Conservation (phyloP, 2,113 vertebrate genomes). For the Colinus virginianus region DNA sequence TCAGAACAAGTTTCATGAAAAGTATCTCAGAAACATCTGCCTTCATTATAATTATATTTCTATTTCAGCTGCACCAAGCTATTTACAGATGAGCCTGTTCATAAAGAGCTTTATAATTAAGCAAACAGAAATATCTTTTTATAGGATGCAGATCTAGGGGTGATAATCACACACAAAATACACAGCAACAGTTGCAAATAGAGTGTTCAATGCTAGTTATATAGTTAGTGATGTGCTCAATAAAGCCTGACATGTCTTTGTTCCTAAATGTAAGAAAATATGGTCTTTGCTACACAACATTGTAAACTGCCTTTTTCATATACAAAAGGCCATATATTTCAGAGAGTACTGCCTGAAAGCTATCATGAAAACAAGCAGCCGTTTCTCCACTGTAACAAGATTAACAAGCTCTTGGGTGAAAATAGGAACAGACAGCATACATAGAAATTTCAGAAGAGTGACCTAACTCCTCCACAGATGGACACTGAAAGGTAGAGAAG, state of each 20-base stretch:
- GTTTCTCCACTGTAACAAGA: neutral
- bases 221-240: constrained; percentile 83
- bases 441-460: neutral
- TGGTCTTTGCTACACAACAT: constrained; percentile 74
- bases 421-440: neutral
- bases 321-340: constrained; percentile 72
- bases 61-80: constrained; percentile 88
- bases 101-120: constrained; percentile 90
- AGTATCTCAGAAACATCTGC: constrained; percentile 87
- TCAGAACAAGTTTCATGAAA: constrained; percentile 80
- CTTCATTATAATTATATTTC: constrained; percentile 89
- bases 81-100: constrained; percentile 88
- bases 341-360: constrained; percentile 41
- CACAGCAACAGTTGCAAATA: constrained; percentile 88
- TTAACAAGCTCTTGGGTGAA: neutral
- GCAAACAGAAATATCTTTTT: constrained; percentile 91
- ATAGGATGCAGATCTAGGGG: constrained; percentile 86
- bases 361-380: constrained; percentile 13
- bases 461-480: neutral
- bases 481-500: neutral
- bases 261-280: constrained; percentile 81
- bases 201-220: constrained; percentile 85
- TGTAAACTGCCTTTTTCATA: constrained; percentile 75
- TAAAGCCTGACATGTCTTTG: constrained; percentile 84
- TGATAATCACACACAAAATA: constrained; percentile 88